A percentile compares a stretch with the other conserved stretches of the same genome.
Evolutionary conservation across 2,113 vertebrate species (phyloP).

Genomic region (Urocynchramus pylzowi): DNA sequence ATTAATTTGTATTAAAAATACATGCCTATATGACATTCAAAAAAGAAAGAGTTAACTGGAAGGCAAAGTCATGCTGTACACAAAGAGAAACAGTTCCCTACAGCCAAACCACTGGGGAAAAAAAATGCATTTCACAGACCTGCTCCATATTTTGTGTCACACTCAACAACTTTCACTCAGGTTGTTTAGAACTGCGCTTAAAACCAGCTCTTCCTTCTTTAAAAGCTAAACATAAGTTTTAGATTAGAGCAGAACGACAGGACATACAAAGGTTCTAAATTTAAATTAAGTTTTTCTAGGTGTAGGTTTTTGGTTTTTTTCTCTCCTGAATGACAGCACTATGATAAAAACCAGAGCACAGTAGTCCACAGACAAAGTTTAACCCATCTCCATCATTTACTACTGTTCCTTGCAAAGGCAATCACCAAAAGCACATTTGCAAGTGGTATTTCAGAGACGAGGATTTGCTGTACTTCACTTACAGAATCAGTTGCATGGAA

Average conservation of each 20-base stretch:
- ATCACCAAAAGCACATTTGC: background rate
- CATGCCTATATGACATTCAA: background rate
- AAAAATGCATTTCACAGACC: background rate
- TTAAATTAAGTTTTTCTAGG: background rate
- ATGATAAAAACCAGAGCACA: conserved; percentile 18
- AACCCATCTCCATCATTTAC: conserved; percentile 9
- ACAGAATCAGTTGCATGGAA: background rate
- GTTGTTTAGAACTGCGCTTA: background rate
- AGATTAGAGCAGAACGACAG: background rate
- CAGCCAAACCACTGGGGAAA: background rate
- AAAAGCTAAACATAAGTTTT: background rate
- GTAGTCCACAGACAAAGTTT: background rate
- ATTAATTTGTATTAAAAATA: background rate
- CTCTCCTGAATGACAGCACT: background rate
- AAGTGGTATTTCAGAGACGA: background rate
- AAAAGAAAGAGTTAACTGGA: background rate
- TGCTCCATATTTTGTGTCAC: background rate
- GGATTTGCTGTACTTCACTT: background rate
- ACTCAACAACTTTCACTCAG: background rate
- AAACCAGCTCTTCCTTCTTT: background rate
- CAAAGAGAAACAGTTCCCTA: background rate
- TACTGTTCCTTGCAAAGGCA: background rate
- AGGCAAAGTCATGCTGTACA: background rate
- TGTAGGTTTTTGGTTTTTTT: background rate
- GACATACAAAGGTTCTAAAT: conserved; percentile 7